Base-by-base conservation (phyloP, 2,797 vertebrate genomes). In the Enteromius argenteus region DNA sequence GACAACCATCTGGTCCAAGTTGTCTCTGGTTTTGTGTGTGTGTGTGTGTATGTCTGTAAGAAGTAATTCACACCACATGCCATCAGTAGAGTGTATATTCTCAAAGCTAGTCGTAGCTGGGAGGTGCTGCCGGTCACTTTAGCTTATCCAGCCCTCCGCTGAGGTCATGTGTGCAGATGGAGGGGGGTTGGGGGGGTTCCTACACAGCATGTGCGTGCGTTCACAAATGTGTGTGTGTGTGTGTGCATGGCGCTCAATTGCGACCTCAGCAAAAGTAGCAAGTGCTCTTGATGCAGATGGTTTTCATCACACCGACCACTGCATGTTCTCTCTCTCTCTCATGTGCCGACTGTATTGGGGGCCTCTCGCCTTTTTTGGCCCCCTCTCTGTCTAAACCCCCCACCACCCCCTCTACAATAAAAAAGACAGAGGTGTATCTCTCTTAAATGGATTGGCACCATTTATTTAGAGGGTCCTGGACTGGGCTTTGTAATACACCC, bases 51-150 rank as follows among this genome's bases (percentile, higher is more conserved):
- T 88, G 92, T 93, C 91, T 94, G 93, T 92, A 89, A 88, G 90
- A 89, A 91, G 90, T 95, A 95, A 95, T 95, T 94, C 93, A 91
- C 94, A 94, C 93, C 94, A 95, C 93, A 94, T 95, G 94, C 91
- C 91, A 72, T 81, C 67, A 46, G 76, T 77, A 67, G 74, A 66
- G 58, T 85, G 72, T 74, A 60, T 46, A 93, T 91, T 91, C 90
- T 93, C 92, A 90, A 92, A 92, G 90, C 92, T 92, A 92, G 91
- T 92, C 85, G 83, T 90, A 84, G 88, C 87, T 81, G 77, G 81
- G 85, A 87, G 87, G 84, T 78, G 49, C 72, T 78, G 84, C 80
- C 76, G 87, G 87, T 89, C 86, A 87, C 76, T 89, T 74, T 71
- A 86, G 72, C 87, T 86, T 90, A 81, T 78, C 77, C 76, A 84